Evolutionary conservation across 2,797 vertebrate genomes (phyloP).

Genomic region (Sphaeramia orbicularis): DNA sequence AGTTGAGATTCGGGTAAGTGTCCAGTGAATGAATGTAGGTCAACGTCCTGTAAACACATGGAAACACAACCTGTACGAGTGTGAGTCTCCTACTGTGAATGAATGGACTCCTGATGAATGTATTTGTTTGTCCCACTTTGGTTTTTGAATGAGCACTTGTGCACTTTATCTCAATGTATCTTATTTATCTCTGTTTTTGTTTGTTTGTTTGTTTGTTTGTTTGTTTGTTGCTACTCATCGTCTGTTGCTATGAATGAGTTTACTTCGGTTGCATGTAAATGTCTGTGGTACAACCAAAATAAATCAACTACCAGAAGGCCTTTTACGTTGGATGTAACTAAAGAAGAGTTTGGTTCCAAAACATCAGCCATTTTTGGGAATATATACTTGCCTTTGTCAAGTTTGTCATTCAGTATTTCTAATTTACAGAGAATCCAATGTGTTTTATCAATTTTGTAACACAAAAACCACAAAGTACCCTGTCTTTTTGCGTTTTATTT

Average conservation of each 20-base stretch:
- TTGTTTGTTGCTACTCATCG: slow-evolving; percentile 49
- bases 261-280: slow-evolving; percentile 53
- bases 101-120: slow-evolving; percentile 61
- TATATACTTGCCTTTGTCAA: not conserved
- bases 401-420: slow-evolving; percentile 47
- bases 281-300: slow-evolving; percentile 76
- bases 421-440: not conserved
- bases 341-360: slow-evolving; percentile 65
- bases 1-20: not conserved
- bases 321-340: slow-evolving; percentile 68
- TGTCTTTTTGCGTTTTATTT: slow-evolving; percentile 12
- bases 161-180: slow-evolving; percentile 84
- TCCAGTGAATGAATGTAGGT: not conserved
- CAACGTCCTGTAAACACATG: not conserved
- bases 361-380: slow-evolving; percentile 10
- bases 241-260: slow-evolving; percentile 53
- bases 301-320: slow-evolving; percentile 67
- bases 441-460: slow-evolving; percentile 44
- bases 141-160: slow-evolving; percentile 82
- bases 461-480: slow-evolving; percentile 27
- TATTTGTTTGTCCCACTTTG: slow-evolving; percentile 60
- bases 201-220: slow-evolving; percentile 33
- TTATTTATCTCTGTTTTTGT: slow-evolving; percentile 46
- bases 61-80: not conserved
- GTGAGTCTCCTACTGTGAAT: slow-evolving; percentile 17